Base-by-base conservation (phyloP, 2,888 invertebrate genomes). In the Harmothoe impar region DNA sequence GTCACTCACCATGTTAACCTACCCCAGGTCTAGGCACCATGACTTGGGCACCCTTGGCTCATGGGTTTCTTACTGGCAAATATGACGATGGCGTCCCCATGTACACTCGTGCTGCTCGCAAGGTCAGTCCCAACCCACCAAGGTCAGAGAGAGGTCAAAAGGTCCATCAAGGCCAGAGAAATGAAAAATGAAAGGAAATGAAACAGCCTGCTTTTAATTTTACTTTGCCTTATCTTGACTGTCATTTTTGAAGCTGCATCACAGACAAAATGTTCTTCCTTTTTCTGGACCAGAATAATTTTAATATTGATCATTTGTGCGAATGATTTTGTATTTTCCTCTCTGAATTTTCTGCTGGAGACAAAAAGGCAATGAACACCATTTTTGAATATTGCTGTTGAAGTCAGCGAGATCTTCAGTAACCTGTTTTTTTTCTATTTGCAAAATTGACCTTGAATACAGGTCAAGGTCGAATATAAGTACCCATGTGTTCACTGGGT, bases 1-100 rank as follows among this genome's bases (percentile, higher is more conserved):
- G 31, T 81, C 29, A 99, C 96, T 62, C 62, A 96, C 99, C 43
- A 94, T 99, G 98, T 96, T 98, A n/a, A 98, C 84, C 0, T 29
- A 10, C 96, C 99, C 99, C 93, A 96, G 97, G 97, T 93, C 96
- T 97, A 96, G 99, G 99, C 91, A 97, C 98, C 94, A 98, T 99
- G 97, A 98, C 98, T 15, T 99, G 99, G 99, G 98, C 99, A 0
- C 98, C 99, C 5, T 97, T 99, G 68, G 98, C 99, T 0, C 98
- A 98, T 96, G 98, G 98, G 54, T 97, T 99, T 93, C 97, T 97
- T n/a, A 97, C 97, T 89, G 97, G 97, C 89, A 98, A 98, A 95
- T 96, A 96, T 91, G 98, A 98, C 92, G 98, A 98, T 94, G 97
- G 98, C 15, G 97, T 97, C 31, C 97, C 98, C 90, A 96, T 98